A percentile compares a stretch with the other conserved stretches of the same genome.
phyloP scores from a whole-genome alignment of 2,888 invertebrate genomes.

The Ectropis crepuscularia region DNA sequence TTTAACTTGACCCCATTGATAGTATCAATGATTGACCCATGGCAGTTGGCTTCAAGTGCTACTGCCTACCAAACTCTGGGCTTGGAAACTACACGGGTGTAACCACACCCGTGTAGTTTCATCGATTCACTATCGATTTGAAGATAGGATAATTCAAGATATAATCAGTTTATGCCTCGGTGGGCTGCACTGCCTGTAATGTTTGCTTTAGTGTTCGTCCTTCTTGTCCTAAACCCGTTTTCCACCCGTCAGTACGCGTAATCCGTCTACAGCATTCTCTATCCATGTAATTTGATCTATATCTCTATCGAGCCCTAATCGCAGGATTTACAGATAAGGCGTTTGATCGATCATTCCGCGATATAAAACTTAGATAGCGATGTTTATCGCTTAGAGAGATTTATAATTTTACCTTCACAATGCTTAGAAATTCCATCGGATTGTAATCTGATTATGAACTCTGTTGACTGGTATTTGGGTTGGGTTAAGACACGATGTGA shows the following conservation, averaged over 20 bases:
- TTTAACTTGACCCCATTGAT: too few species aligned
- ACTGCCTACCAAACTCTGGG: too few species aligned
- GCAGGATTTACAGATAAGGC: constrained; percentile 71
- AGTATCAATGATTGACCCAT: too few species aligned
- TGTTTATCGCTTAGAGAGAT: constrained; percentile 67
- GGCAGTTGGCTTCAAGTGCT: too few species aligned
- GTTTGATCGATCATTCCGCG: constrained; percentile 74
- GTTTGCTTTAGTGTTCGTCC: neutral
- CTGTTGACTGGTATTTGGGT: constrained; percentile 8
- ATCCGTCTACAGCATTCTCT: constrained; percentile 53
- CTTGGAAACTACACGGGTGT: too few species aligned
- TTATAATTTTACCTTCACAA: constrained; percentile 60
- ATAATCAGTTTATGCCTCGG: too few species aligned
- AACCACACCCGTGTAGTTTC: too few species aligned
- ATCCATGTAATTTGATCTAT: constrained; percentile 69
- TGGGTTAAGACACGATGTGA: neutral
- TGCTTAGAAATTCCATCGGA: constrained; percentile 47
- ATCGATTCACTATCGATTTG: too few species aligned
- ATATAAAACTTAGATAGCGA: constrained; percentile 69
- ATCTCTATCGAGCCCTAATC: constrained; percentile 66
- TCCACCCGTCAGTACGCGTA: constrained; percentile 32
- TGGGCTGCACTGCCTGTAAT: neutral
- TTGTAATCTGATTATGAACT: constrained; percentile 30
- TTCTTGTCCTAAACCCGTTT: constrained; percentile 8
- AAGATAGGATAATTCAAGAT: too few species aligned